Conservation (phyloP, 2,888 invertebrate genomes). For the Agelastica alni region DNA sequence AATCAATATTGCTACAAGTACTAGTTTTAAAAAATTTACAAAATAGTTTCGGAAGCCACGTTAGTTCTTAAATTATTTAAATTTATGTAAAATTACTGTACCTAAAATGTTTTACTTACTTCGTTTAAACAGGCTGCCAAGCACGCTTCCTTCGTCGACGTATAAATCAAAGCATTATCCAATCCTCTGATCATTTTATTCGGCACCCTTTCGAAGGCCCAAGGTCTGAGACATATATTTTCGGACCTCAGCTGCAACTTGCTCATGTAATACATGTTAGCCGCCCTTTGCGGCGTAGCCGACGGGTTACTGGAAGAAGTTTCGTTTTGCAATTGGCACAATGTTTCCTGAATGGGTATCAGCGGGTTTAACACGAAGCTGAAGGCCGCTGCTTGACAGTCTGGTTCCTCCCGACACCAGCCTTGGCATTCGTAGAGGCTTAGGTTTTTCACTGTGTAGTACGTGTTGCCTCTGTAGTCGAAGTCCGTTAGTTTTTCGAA, state of each 20-base stretch:
- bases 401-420: slow-evolving; percentile 91
- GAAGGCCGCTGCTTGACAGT: slow-evolving; percentile 90
- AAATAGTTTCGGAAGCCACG: too few relatives aligned
- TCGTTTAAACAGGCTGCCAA: slow-evolving; percentile 91
- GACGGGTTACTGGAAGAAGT: slow-evolving; percentile 89
- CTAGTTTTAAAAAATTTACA: too few relatives aligned
- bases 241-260: slow-evolving; percentile 89
- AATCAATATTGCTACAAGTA: too few relatives aligned
- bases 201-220: slow-evolving; percentile 92
- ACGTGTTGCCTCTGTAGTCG: slow-evolving; percentile 88
- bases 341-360: slow-evolving; percentile 74
- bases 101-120: too few relatives aligned
- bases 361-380: slow-evolving; percentile 92
- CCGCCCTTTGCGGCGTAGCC: slow-evolving; percentile 79
- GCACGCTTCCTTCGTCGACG: slow-evolving; percentile 92
- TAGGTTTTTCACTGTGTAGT: slow-evolving; percentile 89
- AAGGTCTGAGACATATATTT: slow-evolving; percentile 87
- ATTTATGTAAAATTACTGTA: too few relatives aligned
- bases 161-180: slow-evolving; percentile 90
- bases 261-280: slow-evolving; percentile 94
- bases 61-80: too few relatives aligned
- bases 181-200: slow-evolving; percentile 89
- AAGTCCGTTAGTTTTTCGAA: slow-evolving; percentile 93
- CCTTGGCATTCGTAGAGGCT: slow-evolving; percentile 93
- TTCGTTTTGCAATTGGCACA: slow-evolving; percentile 76